Percentiles rank a stretch among this genome's conserved stretches.
phyloP scores from a whole-genome alignment of 1,140 invertebrate genomes.

The Penaeus japonicus region DNA sequence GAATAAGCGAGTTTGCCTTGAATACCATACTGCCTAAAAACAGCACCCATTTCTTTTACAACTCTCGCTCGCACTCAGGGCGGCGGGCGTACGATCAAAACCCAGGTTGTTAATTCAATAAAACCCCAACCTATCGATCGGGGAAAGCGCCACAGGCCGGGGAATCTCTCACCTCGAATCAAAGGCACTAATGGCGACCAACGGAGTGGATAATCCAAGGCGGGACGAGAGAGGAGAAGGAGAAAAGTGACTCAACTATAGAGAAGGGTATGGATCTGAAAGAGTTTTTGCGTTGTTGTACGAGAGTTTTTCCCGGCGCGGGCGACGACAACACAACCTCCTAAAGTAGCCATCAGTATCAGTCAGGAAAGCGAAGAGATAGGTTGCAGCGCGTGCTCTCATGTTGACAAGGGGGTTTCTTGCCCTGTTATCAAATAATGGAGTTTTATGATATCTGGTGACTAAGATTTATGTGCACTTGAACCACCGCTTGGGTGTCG shows the following conservation, averaged over 20 bases:
- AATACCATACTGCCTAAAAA: slow-evolving; percentile 21
- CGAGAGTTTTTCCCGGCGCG: background rate
- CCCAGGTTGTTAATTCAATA: background rate
- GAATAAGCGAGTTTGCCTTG: background rate
- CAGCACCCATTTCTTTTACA: slow-evolving; percentile 9
- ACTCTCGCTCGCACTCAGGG: background rate
- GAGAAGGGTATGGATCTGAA: background rate
- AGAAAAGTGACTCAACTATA: too few species aligned
- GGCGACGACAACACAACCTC: slow-evolving; percentile 13
- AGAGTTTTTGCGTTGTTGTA: slow-evolving; percentile 23
- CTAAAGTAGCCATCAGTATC: slow-evolving; percentile 24
- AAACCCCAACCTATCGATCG: too few species aligned
- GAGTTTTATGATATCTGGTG: background rate
- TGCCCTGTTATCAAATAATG: background rate
- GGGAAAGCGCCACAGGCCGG: too few species aligned
- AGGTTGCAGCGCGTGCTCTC: too few species aligned
- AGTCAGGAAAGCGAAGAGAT: background rate
- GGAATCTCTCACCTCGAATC: too few species aligned
- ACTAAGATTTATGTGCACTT: too few species aligned
- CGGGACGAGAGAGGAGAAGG: too few species aligned
- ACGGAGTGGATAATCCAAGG: too few species aligned
- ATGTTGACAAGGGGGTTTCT: background rate
- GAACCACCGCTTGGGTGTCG: too few species aligned
- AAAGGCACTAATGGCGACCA: too few species aligned
- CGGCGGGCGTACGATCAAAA: background rate